A percentile compares a stretch with the other conserved stretches of the same genome.
phyloP scores from a whole-genome alignment of 2,888 invertebrate species.

The Lordiphosa andalusiaca region DNA sequence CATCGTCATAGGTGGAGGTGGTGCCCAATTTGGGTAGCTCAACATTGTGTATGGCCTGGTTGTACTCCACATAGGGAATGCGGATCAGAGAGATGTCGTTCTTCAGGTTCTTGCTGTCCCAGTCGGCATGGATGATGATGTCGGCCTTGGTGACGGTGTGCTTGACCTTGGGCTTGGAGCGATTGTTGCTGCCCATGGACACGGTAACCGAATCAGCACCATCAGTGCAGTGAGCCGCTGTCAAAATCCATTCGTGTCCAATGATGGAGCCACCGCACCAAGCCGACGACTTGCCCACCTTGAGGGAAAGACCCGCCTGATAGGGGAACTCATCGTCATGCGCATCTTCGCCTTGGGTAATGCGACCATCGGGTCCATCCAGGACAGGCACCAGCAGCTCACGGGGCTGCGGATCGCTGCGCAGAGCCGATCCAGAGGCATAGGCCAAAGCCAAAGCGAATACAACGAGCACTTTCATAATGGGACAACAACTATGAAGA shows the following conservation, averaged over 20 bases:
- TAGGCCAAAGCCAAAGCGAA: conserved; percentile 63
- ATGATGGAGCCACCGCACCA: conserved; percentile 77
- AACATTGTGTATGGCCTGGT: conserved; percentile 48
- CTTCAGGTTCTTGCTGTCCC: conserved; percentile 47
- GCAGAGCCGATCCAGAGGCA: conserved; percentile 56
- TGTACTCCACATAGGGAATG: conserved; percentile 49
- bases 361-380: conserved; percentile 53
- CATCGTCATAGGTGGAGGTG: conserved; percentile 44
- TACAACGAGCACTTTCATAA: conserved; percentile 67
- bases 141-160: conserved; percentile 37
- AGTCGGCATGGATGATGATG: conserved; percentile 53
- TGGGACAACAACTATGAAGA: conserved; percentile 29
- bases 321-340: conserved; percentile 59
- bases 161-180: conserved; percentile 38
- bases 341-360: conserved; percentile 63
- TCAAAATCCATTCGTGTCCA: conserved; percentile 64
- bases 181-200: conserved; percentile 54
- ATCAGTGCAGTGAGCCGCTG: conserved; percentile 76
- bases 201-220: conserved; percentile 51
- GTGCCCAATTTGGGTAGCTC: conserved; percentile 45
- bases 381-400: conserved; percentile 36
- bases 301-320: conserved; percentile 68
- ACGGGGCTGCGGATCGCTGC: conserved; percentile 27
- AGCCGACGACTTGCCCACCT: conserved; percentile 30
- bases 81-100: conserved; percentile 69